A percentile compares a stretch with the other conserved stretches of the same genome.
phyloP scores from a whole-genome alignment of 2,888 invertebrate genomes.

The Sarcophaga subvicina region DNA sequence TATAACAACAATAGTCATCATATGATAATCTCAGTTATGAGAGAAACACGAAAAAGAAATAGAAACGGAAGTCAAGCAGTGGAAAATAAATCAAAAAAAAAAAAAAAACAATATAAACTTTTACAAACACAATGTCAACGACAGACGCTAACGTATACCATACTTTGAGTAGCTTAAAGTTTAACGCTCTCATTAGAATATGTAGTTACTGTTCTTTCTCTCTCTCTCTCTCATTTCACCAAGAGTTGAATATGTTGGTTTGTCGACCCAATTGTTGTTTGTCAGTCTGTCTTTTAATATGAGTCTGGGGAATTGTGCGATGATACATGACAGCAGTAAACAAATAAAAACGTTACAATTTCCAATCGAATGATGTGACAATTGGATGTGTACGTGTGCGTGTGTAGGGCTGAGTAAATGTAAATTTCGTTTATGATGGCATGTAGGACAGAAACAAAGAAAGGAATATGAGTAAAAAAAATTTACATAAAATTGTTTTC shows the following conservation, averaged over 20 bases:
- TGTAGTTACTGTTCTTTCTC: background rate
- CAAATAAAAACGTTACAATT: constrained; percentile 74
- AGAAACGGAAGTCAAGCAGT: background rate
- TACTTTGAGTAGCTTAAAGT: constrained; percentile 3
- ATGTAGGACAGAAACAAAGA: background rate
- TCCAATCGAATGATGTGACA: constrained; percentile 81
- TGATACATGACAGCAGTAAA: constrained; percentile 69
- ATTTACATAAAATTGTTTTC: constrained; percentile 70
- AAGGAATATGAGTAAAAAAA: background rate
- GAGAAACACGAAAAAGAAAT: background rate
- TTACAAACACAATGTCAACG: constrained; percentile 13
- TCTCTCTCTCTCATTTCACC: background rate
- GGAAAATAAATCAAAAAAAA: background rate
- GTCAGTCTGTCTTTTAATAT: constrained; percentile 69
- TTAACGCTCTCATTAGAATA: constrained; percentile 12
- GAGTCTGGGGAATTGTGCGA: constrained; percentile 76
- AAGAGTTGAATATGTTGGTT: constrained; percentile 8
- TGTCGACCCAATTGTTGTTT: constrained; percentile 55
- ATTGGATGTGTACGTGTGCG: constrained; percentile 73
- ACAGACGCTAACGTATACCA: background rate
- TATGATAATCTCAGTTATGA: constrained; percentile 66
- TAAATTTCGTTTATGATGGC: constrained; percentile 6
- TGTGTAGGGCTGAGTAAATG: background rate
- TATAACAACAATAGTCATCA: constrained; percentile 55
- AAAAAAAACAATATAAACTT: constrained; percentile 14